Conservation (phyloP, 2,888 invertebrate species). For the Coelopa pilipes region DNA sequence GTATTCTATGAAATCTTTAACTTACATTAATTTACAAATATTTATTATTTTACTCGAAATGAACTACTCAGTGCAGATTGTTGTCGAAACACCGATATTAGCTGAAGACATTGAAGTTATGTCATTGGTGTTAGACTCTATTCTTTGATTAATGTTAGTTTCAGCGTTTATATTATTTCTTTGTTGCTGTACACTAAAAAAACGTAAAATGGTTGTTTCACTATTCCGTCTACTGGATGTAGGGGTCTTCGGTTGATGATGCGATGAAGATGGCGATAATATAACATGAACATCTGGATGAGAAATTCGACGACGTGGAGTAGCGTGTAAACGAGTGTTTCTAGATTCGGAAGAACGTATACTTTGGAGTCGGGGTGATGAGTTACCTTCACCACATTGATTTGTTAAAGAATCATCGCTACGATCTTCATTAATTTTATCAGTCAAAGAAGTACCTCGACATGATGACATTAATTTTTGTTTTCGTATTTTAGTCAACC, state of each 20-base stretch:
- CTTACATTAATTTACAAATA: too few relatives aligned
- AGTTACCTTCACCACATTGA: conserved; percentile 44
- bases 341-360: conserved; percentile 55
- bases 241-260: conserved; percentile 58
- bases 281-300: conserved; percentile 33
- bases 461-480: conserved; percentile 67
- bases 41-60: too few relatives aligned
- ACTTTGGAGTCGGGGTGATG: conserved; percentile 62
- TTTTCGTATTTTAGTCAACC: conserved; percentile 76
- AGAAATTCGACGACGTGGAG: conserved; percentile 35
- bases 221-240: conserved; percentile 64
- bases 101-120: too few relatives aligned
- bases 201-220: conserved; percentile 64
- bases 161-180: conserved; percentile 1
- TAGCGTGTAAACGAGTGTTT: conserved; percentile 58
- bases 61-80: not conserved
- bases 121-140: too few relatives aligned
- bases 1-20: too few relatives aligned
- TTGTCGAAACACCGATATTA: too few relatives aligned
- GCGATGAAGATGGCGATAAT: conserved; percentile 44
- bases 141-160: not conserved
- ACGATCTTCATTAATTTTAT: conserved; percentile 55
- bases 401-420: not conserved
- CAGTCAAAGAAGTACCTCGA: conserved; percentile 53
- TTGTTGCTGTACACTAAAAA: conserved; percentile 60